These are phyloP conservation scores for Daktulosphaira vitifoliae DNA, from an alignment of 1,140 invertebrate species.

Conservation along the genomic window DNA sequence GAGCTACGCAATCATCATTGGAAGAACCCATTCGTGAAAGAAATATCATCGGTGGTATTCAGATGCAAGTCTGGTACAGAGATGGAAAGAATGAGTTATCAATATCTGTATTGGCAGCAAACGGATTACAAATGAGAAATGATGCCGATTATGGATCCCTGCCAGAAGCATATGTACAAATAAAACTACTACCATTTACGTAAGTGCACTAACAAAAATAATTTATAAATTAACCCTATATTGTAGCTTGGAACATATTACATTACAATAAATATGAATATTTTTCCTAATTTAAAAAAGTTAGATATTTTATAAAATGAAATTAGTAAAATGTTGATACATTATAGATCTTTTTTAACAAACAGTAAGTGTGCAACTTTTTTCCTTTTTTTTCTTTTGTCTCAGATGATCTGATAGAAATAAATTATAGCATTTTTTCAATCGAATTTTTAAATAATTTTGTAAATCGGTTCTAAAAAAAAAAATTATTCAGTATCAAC, in stretches of 20 bases:
- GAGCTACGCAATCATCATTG: conserved; percentile 40
- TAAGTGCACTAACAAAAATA: conserved; percentile 45
- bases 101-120: conserved; percentile 70
- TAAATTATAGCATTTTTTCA: too few relatives aligned
- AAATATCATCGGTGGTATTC: conserved; percentile 63
- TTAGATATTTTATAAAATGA: too few relatives aligned
- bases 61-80: conserved; percentile 79
- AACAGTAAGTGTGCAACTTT: too few relatives aligned
- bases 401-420: too few relatives aligned
- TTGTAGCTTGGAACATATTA: background rate
- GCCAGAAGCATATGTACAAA: conserved; percentile 73
- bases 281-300: background rate
- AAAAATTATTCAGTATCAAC: too few relatives aligned
- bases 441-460: too few relatives aligned
- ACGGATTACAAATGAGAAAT: conserved; percentile 67
- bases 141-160: conserved; percentile 60
- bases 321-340: too few relatives aligned
- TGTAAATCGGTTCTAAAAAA: too few relatives aligned
- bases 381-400: too few relatives aligned
- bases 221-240: background rate
- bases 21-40: conserved; percentile 66
- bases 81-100: conserved; percentile 69
- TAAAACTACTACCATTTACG: conserved; percentile 66
- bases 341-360: too few relatives aligned
- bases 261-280: background rate